Evolutionary conservation across 2,888 invertebrate genomes (phyloP).

Genomic region (Apamea anceps): DNA sequence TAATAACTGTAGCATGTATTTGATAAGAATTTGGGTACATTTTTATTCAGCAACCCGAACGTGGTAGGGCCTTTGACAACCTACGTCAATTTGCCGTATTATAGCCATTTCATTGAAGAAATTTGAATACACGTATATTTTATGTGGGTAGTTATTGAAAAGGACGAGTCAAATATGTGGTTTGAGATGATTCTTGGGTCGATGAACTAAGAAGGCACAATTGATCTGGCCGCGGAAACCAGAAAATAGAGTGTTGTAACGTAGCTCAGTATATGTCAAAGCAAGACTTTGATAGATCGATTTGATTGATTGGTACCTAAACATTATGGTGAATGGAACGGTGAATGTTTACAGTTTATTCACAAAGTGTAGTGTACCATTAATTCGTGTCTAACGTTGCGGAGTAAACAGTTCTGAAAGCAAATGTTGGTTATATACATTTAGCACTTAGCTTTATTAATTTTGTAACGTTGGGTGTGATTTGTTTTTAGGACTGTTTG

Average conservation of each 20-base stretch:
- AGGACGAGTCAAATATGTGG: not conserved
- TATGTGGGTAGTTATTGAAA: no score
- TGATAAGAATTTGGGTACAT: not conserved
- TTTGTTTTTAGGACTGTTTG: not conserved
- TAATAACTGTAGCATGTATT: not conserved
- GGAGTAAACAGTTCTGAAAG: slow-evolving; percentile 13
- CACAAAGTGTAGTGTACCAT: slow-evolving; percentile 24
- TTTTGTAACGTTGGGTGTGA: not conserved
- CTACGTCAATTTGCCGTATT: no score
- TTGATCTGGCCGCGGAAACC: slow-evolving; percentile 5
- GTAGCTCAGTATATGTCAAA: slow-evolving; percentile 19
- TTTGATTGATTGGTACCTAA: slow-evolving; percentile 41
- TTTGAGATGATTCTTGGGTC: not conserved
- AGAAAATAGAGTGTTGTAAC: slow-evolving; percentile 33
- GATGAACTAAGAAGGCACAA: slow-evolving; percentile 16
- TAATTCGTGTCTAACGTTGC: slow-evolving; percentile 1
- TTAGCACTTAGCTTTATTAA: not conserved
- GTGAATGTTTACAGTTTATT: slow-evolving; percentile 29
- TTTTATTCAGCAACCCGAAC: not conserved
- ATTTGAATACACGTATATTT: no score
- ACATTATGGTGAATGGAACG: slow-evolving; percentile 19
- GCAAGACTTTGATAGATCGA: slow-evolving; percentile 43
- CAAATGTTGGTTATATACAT: not conserved
- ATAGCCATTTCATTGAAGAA: no score
- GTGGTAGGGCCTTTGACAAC: no score